These are phyloP conservation scores for Indicator maculatus DNA, from an alignment of 2,113 vertebrate genomes.

Conservation along the genomic window DNA sequence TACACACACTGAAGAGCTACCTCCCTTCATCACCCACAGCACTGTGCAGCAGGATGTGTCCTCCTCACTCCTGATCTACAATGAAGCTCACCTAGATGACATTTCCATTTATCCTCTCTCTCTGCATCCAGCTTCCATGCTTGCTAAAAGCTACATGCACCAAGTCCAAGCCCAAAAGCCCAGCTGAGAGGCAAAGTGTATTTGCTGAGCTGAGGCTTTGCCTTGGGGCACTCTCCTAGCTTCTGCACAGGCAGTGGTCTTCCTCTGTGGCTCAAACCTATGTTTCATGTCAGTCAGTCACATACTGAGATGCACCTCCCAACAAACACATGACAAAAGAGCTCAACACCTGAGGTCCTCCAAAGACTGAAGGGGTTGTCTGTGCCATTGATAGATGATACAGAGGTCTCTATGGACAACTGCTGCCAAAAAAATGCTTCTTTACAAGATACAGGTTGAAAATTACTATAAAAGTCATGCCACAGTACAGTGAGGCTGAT, in stretches of 20 bases:
- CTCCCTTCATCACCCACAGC: too few species aligned
- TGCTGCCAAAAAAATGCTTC: not conserved
- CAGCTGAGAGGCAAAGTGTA: not conserved
- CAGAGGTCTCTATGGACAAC: not conserved
- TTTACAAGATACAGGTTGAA: not conserved
- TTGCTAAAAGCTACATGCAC: not conserved
- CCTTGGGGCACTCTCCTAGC: not conserved
- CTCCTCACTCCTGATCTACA: not conserved
- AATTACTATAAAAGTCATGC: not conserved
- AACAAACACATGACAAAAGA: not conserved
- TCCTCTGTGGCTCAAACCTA: fast-evolving
- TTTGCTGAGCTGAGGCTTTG: not conserved
- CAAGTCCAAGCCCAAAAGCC: not conserved
- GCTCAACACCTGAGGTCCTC: not conserved
- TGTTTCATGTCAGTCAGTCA: fast-evolving
- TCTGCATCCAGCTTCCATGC: not conserved
- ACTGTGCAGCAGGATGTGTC: fast-evolving
- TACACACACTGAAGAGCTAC: not conserved
- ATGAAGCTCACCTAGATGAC: fast-evolving
- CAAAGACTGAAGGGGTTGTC: not conserved
- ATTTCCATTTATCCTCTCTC: not conserved
- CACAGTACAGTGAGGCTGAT: not conserved
- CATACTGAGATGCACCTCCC: not conserved
- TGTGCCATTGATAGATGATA: fast-evolving
- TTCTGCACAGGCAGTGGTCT: too few species aligned